These are phyloP conservation scores for Ostrea denselamellosa DNA, from an alignment of 1,140 invertebrate genomes.

Conservation along the genomic window DNA sequence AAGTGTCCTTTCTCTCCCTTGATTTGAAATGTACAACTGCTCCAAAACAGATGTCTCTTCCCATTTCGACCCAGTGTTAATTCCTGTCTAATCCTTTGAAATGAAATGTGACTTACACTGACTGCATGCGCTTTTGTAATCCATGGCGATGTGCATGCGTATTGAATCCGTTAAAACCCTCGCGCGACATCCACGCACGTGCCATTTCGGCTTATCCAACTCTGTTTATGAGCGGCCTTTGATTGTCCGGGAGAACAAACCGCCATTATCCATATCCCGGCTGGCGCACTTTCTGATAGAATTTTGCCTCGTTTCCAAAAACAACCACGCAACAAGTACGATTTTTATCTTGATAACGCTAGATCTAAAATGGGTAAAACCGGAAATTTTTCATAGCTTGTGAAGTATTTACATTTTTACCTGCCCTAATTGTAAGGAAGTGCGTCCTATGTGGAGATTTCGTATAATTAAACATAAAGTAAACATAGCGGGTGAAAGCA, in stretches of 20 bases:
- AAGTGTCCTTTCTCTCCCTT: background rate
- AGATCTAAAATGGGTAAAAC: constrained; percentile 25
- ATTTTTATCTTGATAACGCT: constrained; percentile 25
- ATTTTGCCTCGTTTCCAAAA: constrained; percentile 19
- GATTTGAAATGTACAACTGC: background rate
- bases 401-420: constrained; percentile 32
- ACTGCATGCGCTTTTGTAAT: constrained; percentile 35
- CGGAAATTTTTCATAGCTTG: constrained; percentile 22
- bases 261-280: background rate
- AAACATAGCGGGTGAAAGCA: background rate
- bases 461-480: constrained; percentile 17
- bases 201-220: background rate
- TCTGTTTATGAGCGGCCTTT: background rate
- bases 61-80: background rate
- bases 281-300: background rate
- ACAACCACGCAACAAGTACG: constrained; percentile 12
- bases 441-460: background rate
- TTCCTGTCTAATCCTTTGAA: background rate
- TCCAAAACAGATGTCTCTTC: constrained; percentile 34
- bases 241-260: background rate
- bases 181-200: constrained; percentile 14
- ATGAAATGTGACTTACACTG: background rate
- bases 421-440: background rate
- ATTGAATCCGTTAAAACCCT: constrained; percentile 18
- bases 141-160: constrained; percentile 19